These are phyloP conservation scores for Ips typographus DNA, from an alignment of 1,140 invertebrate species.

Conservation along the genomic window DNA sequence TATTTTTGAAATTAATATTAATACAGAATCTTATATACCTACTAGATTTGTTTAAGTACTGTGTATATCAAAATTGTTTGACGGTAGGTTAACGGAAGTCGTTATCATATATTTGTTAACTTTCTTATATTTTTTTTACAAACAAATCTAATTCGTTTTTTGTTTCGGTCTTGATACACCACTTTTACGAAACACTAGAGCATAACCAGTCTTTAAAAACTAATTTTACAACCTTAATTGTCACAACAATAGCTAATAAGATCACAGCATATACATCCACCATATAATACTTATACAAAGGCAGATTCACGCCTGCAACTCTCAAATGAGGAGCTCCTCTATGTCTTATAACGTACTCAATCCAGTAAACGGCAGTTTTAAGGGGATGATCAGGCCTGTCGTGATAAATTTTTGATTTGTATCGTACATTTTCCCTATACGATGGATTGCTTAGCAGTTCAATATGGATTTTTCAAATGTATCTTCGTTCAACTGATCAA, in stretches of 20 bases:
- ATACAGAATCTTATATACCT: too few relatives aligned
- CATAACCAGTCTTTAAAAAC: background rate
- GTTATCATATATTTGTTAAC: too few relatives aligned
- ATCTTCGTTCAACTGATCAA: constrained; percentile 40
- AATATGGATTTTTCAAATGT: constrained; percentile 24
- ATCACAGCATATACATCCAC: constrained; percentile 42
- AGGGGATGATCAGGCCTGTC: constrained; percentile 52
- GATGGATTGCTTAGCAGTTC: constrained; percentile 31
- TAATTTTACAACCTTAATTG: background rate
- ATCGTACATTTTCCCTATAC: constrained; percentile 55
- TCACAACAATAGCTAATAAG: background rate
- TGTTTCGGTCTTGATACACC: background rate
- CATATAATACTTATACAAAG: constrained; percentile 55
- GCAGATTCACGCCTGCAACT: constrained; percentile 59
- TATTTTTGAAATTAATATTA: too few relatives aligned
- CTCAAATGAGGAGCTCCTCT: constrained; percentile 54
- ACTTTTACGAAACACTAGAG: background rate
- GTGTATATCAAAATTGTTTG: too few relatives aligned
- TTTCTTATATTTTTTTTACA: too few relatives aligned
- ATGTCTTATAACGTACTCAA: constrained; percentile 67
- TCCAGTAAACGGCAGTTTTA: constrained; percentile 68
- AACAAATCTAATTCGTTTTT: background rate
- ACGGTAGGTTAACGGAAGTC: too few relatives aligned
- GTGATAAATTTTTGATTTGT: constrained; percentile 49
- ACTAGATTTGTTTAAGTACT: too few relatives aligned